Evolutionary conservation across 2,113 vertebrate genomes (phyloP).

Genomic region (Caloenas nicobarica): DNA sequence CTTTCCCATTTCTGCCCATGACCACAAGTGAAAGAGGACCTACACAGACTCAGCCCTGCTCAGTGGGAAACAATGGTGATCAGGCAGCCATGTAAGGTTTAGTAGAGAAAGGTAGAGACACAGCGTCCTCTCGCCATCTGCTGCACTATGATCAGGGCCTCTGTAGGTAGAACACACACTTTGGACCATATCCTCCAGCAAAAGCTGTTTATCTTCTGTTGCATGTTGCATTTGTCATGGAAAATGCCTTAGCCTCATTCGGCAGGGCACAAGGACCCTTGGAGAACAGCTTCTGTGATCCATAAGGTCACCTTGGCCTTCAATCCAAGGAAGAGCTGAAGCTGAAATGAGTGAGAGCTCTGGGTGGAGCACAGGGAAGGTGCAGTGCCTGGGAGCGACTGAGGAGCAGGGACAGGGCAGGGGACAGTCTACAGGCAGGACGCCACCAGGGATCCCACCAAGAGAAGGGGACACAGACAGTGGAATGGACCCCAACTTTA

Average conservation of each 20-base stretch:
- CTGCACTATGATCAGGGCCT: neutral
- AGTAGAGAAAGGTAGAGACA: neutral
- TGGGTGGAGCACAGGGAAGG: neutral
- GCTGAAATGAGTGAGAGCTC: accelerated
- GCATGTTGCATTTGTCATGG: neutral
- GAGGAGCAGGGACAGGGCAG: neutral
- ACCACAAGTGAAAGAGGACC: neutral
- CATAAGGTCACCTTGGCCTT: neutral
- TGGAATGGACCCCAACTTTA: neutral
- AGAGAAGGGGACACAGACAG: neutral
- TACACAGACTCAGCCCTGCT: neutral
- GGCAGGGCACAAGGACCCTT: neutral
- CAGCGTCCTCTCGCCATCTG: neutral
- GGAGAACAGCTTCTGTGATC: neutral
- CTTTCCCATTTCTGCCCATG: neutral
- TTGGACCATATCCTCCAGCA: neutral
- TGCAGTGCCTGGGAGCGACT: neutral
- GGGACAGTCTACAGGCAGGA: neutral
- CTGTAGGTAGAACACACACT: neutral
- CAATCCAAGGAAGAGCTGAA: neutral
- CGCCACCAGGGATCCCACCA: neutral
- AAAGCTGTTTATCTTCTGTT: neutral
- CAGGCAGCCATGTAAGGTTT: neutral
- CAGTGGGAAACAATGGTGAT: neutral
- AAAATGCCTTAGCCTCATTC: neutral